Base-by-base conservation (phyloP, 2,888 invertebrate genomes). In the Ophioninae sp. region DNA sequence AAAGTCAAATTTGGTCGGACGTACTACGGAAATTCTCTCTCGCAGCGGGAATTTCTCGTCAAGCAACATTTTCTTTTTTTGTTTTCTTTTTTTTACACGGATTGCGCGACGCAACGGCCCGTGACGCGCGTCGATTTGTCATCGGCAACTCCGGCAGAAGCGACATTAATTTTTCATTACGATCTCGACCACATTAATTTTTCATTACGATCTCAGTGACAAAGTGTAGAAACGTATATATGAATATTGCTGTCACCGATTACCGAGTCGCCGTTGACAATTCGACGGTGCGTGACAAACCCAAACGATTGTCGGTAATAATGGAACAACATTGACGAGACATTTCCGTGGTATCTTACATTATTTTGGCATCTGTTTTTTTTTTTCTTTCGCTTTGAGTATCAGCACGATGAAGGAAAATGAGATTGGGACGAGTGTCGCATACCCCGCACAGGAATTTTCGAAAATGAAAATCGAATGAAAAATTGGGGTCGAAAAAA, bases 401-500 rank as follows among this genome's bases (percentile, higher is more conserved):
- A 65, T 81, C 80, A 80, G 83, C 84, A 80, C 78, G 77, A 83
- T 71, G 72, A 80, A 77, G 71, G 83, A 83, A 76, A 85, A 83
- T 56, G 65, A n/a, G 67, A 69, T 69, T 56, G 72, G 39, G 67
- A 75, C 37, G 51, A 64, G 10, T 37, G 39, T 8, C 6, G 0
- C 22, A 61, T n/a, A 59, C 37, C 17, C 58, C 2, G 67, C 68
- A 56, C 39, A 17, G 51, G 39, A 59, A 23, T 30, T 3, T 10
- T 82, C 61, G 77, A 75, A 39, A 79, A 64, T 9, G 13, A 44
- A 51, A 51, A 83, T 59, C 22, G 59, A 59, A 59, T 8, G 22
- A 84, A 68, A 56, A 58, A 78, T 81, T 79, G 64, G 56, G n/a
- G 30, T 51, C 64, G 79, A 61, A 68, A 81, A 84, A 81, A 85